Evolutionary conservation across 2,888 invertebrate species (phyloP).

Genomic region (Amphiduros pacificus): DNA sequence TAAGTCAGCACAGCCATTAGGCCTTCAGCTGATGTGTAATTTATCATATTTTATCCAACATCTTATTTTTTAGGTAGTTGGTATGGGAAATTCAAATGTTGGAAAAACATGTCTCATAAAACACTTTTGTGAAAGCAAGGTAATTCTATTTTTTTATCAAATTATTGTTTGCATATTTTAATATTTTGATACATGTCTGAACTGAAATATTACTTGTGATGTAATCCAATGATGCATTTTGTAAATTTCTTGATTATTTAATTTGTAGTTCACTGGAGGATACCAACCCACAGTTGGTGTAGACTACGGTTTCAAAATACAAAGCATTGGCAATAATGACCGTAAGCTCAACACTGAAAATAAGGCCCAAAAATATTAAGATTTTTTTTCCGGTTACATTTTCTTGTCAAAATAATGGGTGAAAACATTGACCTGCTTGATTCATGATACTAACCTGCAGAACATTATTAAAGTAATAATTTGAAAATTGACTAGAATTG

Average conservation of each 20-base stretch:
- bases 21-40: no score
- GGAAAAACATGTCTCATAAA: constrained; percentile 58
- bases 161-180: not conserved
- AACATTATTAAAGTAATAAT: no score
- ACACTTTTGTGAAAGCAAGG: constrained; percentile 58
- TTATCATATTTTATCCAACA: no score
- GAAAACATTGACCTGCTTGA: no score
- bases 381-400: no score
- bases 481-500: no score
- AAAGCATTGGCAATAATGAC: constrained; percentile 44
- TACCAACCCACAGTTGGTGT: constrained; percentile 58
- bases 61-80: constrained; percentile 46
- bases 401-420: no score
- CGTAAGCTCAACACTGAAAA: constrained; percentile 41
- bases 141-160: constrained; percentile 21
- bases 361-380: no score
- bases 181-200: not conserved
- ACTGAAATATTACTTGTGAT: no score
- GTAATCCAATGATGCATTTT: not conserved
- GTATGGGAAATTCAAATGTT: constrained; percentile 49
- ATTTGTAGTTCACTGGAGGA: constrained; percentile 45
- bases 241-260: not conserved
- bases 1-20: no score
- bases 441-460: no score
- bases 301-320: constrained; percentile 58